Evolutionary conservation across 2,113 vertebrate genomes (phyloP).

Genomic region (Mixornis gularis): DNA sequence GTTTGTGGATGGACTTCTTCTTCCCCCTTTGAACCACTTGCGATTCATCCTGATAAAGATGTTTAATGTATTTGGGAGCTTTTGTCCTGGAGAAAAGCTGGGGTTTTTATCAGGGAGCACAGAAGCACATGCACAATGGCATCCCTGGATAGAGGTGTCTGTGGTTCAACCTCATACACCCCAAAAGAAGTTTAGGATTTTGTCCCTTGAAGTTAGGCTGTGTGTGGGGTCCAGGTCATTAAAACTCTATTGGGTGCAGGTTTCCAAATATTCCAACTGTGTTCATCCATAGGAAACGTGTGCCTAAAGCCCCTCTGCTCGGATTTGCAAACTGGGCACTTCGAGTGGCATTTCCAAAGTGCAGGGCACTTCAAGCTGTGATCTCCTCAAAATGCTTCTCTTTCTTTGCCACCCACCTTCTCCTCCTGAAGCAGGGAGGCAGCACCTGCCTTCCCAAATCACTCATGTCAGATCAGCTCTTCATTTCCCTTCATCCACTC

Average conservation of each 20-base stretch:
- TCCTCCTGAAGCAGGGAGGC: not conserved
- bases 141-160: accelerated
- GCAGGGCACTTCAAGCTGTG: too few relatives aligned
- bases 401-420: not conserved
- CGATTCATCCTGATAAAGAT: not conserved
- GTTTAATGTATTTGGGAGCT: not conserved
- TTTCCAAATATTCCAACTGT: not conserved
- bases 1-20: not conserved
- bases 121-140: not conserved
- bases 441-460: not conserved
- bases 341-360: not conserved
- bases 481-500: not conserved
- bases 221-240: accelerated
- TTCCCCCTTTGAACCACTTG: not conserved
- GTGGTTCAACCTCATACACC: not conserved
- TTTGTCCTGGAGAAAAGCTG: not conserved
- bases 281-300: accelerated
- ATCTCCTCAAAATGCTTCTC: not conserved
- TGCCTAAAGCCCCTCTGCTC: not conserved
- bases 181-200: not conserved
- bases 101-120: not conserved
- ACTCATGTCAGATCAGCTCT: not conserved
- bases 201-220: not conserved
- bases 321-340: not conserved
- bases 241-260: not conserved